Percentiles rank a stretch among this genome's conserved stretches.
phyloP scores from a whole-genome alignment of 2,113 vertebrate genomes.

The Syngnathus floridae region DNA sequence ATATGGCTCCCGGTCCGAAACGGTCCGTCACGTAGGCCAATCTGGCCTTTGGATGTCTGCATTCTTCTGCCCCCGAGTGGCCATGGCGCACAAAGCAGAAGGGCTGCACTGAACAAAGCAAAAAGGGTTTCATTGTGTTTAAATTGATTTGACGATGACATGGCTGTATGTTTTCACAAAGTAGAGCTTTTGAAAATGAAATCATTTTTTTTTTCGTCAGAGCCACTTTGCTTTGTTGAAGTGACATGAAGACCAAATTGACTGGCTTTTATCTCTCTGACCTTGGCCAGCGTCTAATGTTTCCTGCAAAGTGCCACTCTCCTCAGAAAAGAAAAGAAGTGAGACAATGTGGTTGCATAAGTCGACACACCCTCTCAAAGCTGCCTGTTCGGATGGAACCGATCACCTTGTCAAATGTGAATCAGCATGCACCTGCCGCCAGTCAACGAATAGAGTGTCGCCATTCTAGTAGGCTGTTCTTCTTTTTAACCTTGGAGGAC shows the following conservation, averaged over 20 bases:
- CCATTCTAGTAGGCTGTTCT: neutral
- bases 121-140: neutral
- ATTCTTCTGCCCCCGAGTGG: no score
- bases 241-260: conserved; percentile 23
- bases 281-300: conserved; percentile 20
- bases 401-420: neutral
- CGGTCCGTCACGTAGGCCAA: no score
- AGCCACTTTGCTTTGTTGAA: neutral
- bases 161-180: neutral
- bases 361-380: neutral
- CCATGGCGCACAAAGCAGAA: neutral
- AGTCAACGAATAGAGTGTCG: neutral
- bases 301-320: conserved; percentile 45
- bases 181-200: no score
- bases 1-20: no score
- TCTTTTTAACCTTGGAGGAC: neutral
- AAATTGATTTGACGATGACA: neutral
- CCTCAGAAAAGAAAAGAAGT: neutral
- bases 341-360: neutral
- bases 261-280: conserved; percentile 38
- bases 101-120: neutral
- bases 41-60: no score
- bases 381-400: neutral
- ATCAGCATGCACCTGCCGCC: neutral
- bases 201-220: no score